phyloP scores from a whole-genome alignment of 92 coral and sea anemone genomes.

The Actinernus sp. region DNA sequence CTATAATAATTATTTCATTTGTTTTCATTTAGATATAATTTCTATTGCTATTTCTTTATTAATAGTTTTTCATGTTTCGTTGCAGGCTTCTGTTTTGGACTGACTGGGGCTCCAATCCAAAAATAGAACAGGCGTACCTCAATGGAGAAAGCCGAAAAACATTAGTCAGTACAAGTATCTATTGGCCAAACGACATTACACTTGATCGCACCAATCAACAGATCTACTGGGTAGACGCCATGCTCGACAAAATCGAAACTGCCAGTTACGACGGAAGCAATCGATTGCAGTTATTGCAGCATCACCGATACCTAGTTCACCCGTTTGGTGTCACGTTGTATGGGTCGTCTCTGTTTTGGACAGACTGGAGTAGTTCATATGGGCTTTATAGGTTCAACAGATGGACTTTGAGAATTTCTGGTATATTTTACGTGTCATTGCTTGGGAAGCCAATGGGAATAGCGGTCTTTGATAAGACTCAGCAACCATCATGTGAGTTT shows the following conservation, averaged over 20 bases:
- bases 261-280: not conserved
- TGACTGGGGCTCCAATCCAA: not conserved
- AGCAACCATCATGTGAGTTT: not conserved
- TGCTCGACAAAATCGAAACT: not conserved
- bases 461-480: not conserved
- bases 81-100: not conserved
- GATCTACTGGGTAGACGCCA: not conserved
- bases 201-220: not conserved
- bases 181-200: not conserved
- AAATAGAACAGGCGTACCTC: not conserved
- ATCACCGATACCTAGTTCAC: not conserved
- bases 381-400: not conserved
- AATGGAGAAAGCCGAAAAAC: not conserved
- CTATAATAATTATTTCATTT: no score
- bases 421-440: not conserved
- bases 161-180: not conserved
- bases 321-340: not conserved
- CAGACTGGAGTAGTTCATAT: not conserved
- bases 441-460: not conserved
- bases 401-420: no score
- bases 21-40: no score
- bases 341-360: not conserved
- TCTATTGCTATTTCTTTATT: no score
- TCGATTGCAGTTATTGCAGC: not conserved
- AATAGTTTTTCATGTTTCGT: no score